phyloP scores from a whole-genome alignment of 2,888 invertebrate genomes.

The Epinotia ramella region DNA sequence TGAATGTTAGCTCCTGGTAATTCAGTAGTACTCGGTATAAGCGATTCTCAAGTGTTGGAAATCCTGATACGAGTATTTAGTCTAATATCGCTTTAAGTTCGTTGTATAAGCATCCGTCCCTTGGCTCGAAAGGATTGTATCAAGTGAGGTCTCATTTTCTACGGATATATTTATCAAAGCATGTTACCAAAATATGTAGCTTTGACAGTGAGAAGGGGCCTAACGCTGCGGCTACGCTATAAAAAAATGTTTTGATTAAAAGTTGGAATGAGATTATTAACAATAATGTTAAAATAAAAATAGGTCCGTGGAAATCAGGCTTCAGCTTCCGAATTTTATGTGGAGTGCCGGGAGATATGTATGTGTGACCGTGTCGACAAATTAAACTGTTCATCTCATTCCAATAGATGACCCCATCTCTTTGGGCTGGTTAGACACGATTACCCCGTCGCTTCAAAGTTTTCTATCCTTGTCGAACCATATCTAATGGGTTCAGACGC shows the following conservation, averaged over 20 bases:
- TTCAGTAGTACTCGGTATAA: not conserved
- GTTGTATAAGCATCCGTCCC: constrained; percentile 28
- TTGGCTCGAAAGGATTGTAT: constrained; percentile 4
- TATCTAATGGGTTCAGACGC: too few relatives aligned
- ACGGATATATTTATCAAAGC: not conserved
- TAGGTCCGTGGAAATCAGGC: not conserved
- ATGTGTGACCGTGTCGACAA: constrained; percentile 10
- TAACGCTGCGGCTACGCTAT: too few relatives aligned
- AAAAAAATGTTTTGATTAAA: too few relatives aligned
- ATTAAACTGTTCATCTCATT: constrained; percentile 8
- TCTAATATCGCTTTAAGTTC: constrained; percentile 23
- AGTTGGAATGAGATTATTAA: too few relatives aligned
- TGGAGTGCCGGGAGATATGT: constrained; percentile 12
- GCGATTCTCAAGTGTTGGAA: not conserved
- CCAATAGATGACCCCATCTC: not conserved
- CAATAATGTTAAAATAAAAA: not conserved
- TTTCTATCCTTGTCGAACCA: too few relatives aligned
- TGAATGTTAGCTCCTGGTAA: constrained; percentile 17
- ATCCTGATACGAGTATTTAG: constrained; percentile 11
- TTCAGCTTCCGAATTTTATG: not conserved
- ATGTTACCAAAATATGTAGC: too few relatives aligned
- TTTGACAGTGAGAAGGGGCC: too few relatives aligned
- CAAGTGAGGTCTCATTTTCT: not conserved
- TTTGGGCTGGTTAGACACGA: not conserved
- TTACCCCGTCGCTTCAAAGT: not conserved